Percentiles rank a stretch among this genome's conserved stretches.
phyloP scores from a whole-genome alignment of 2,797 vertebrate genomes.

The Tarsius wallacei region DNA sequence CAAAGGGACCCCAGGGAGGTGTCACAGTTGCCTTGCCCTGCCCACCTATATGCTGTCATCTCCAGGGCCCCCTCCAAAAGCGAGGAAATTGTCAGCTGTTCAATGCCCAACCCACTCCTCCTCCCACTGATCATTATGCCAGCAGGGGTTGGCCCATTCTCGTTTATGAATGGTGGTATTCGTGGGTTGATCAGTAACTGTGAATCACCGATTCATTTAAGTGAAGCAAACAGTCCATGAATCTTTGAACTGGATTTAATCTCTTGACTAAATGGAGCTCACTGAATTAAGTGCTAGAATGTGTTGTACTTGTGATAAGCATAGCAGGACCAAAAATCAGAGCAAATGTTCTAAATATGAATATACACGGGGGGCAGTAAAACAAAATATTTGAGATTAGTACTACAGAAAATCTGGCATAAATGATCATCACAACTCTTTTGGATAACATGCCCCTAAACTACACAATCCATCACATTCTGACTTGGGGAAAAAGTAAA shows the following conservation, averaged over 20 bases:
- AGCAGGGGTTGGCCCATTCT: slow-evolving; percentile 73
- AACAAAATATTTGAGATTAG: not conserved
- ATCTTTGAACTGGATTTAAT: slow-evolving; percentile 71
- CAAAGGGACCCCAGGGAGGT: slow-evolving; percentile 72
- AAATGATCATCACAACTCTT: not conserved
- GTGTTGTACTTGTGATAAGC: not conserved
- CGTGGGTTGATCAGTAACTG: slow-evolving; percentile 74
- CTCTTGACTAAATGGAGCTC: slow-evolving; percentile 65
- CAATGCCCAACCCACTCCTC: not conserved
- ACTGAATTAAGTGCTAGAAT: slow-evolving; percentile 39
- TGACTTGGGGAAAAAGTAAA: slow-evolving; percentile 24
- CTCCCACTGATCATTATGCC: slow-evolving; percentile 41
- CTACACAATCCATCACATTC: not conserved
- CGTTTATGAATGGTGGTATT: slow-evolving; percentile 63
- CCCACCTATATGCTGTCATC: slow-evolving; percentile 56
- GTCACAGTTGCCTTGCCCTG: slow-evolving; percentile 12
- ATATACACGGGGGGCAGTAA: not conserved
- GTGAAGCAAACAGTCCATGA: slow-evolving; percentile 58
- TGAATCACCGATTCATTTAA: slow-evolving; percentile 56
- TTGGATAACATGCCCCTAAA: not conserved
- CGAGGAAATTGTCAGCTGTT: slow-evolving; percentile 62
- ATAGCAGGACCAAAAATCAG: not conserved
- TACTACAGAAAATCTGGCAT: not conserved
- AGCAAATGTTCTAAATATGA: slow-evolving; percentile 35
- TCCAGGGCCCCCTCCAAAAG: slow-evolving; percentile 50